Evolutionary conservation across 2,113 vertebrate species (phyloP).

Genomic region (Brienomyrus brachyistius): DNA sequence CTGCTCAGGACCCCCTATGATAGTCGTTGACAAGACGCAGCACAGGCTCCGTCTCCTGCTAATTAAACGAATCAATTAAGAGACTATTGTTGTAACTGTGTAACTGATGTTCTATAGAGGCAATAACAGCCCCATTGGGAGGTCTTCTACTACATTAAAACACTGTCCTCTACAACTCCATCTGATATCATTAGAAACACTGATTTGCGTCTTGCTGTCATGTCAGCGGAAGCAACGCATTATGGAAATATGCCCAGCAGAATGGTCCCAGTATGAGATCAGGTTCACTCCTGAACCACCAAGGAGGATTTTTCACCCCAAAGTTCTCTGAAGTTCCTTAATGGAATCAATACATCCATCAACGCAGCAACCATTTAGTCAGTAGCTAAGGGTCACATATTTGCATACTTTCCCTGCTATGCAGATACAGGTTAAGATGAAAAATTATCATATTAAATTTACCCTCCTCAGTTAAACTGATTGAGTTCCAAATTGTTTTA

Average conservation of each 20-base stretch:
- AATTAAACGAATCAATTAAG: conserved; percentile 99
- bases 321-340: conserved; percentile 97
- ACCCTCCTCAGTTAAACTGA: conserved; percentile 98
- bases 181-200: conserved; percentile 96
- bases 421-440: conserved; percentile 85
- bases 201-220: conserved; percentile 98
- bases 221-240: conserved; percentile 89
- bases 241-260: conserved; percentile 91
- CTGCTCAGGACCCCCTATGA: conserved; percentile 57
- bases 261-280: conserved; percentile 89
- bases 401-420: conserved; percentile 94
- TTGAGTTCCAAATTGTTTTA: conserved; percentile 99
- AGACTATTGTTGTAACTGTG: conserved; percentile 85
- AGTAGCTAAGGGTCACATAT: conserved; percentile 96
- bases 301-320: conserved; percentile 82
- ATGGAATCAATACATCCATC: conserved; percentile 85
- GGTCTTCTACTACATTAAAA: conserved; percentile 87
- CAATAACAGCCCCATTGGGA: conserved; percentile 90
- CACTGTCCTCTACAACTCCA: conserved; percentile 88
- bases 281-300: conserved; percentile 85
- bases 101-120: conserved; percentile 89
- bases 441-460: conserved; percentile 99
- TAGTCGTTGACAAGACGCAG: conserved; percentile 79
- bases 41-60: conserved; percentile 83
- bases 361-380: conserved; percentile 87